phyloP scores from a whole-genome alignment of 2,113 vertebrate genomes.

The Albula glossodonta region DNA sequence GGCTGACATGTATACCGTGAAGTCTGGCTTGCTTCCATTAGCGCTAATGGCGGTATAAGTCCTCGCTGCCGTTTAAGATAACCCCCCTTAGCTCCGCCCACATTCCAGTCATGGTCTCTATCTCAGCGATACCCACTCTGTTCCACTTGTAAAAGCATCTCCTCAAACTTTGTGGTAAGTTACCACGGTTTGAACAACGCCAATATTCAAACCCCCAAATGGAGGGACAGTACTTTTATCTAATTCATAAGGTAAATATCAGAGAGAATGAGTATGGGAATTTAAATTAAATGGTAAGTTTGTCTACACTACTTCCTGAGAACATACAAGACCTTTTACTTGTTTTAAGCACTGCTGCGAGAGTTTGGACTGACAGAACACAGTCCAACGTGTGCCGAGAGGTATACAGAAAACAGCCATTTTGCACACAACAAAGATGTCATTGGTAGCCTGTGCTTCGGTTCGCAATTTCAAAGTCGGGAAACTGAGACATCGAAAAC shows the following conservation, averaged over 20 bases:
- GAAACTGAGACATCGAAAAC: background rate
- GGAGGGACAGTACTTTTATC: background rate
- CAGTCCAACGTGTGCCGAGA: too few species aligned
- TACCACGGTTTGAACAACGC: background rate
- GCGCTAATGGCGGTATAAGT: background rate
- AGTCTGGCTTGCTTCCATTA: background rate
- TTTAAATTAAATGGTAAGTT: too few species aligned
- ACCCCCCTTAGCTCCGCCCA: background rate
- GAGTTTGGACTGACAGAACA: too few species aligned
- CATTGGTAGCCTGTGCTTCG: too few species aligned
- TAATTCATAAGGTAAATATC: background rate
- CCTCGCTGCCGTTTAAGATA: background rate
- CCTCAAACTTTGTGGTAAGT: background rate
- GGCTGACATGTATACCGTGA: background rate
- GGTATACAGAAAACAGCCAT: too few species aligned
- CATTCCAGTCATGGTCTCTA: background rate
- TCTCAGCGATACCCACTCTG: background rate
- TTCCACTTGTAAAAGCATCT: background rate
- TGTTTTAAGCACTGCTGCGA: too few species aligned
- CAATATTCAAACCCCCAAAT: background rate
- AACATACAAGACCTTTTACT: too few species aligned
- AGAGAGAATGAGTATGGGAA: background rate
- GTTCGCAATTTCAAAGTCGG: too few species aligned
- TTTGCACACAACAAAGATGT: too few species aligned
- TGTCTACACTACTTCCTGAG: too few species aligned